Evolutionary conservation across 1,140 invertebrate genomes (phyloP).

Genomic region (Pristionchus pacificus): DNA sequence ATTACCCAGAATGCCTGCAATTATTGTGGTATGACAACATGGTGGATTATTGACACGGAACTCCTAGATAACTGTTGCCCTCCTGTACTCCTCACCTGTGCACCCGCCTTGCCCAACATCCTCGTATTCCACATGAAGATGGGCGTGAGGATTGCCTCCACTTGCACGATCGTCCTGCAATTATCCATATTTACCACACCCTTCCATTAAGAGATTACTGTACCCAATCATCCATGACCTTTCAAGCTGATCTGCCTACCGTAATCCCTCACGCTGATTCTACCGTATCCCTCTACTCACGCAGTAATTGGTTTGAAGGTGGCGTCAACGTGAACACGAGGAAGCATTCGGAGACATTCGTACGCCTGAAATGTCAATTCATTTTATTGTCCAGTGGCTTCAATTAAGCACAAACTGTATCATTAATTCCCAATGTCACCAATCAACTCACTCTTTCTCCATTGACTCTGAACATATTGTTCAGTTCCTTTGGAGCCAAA

Average conservation of each 20-base stretch:
- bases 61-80: too few species aligned
- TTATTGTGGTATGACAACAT: too few species aligned
- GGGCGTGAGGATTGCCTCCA: slow-evolving; percentile 76
- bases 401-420: background rate
- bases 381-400: slow-evolving; percentile 35
- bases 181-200: background rate
- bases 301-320: slow-evolving; percentile 88
- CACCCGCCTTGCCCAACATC: slow-evolving; percentile 72
- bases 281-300: too few species aligned
- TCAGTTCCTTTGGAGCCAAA: slow-evolving; percentile 80
- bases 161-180: slow-evolving; percentile 73
- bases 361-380: slow-evolving; percentile 65
- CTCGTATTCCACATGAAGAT: slow-evolving; percentile 85
- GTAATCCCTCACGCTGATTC: too few species aligned
- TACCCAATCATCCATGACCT: too few species aligned
- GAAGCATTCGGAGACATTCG: slow-evolving; percentile 79
- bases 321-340: slow-evolving; percentile 75
- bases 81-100: too few species aligned
- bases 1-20: slow-evolving; percentile 91
- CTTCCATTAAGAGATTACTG: too few species aligned
- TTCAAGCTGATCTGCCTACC: too few species aligned
- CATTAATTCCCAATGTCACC: background rate
- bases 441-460: slow-evolving; percentile 15
- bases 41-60: too few species aligned
- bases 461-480: slow-evolving; percentile 59